These are phyloP conservation scores for Centropus unirufus DNA, from an alignment of 2,113 vertebrate species.

Conservation along the genomic window DNA sequence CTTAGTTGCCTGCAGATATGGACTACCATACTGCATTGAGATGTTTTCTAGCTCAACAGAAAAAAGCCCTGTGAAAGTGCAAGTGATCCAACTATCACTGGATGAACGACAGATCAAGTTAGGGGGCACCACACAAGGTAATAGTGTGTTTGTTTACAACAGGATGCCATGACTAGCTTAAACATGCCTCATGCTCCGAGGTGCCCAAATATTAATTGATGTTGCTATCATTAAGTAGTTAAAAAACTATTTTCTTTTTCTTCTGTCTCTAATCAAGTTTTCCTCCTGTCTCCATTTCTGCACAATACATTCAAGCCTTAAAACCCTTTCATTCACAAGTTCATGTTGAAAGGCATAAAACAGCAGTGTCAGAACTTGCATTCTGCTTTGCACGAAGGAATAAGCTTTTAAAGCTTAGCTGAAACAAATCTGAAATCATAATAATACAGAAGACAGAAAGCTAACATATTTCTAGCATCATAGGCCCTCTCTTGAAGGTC, in stretches of 20 bases:
- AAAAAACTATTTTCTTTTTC: not conserved
- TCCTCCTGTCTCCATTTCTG: not conserved
- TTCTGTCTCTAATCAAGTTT: not conserved
- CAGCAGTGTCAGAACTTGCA: not conserved
- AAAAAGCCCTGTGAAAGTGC: not conserved
- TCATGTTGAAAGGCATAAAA: not conserved
- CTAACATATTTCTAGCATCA: not conserved
- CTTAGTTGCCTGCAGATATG: not conserved
- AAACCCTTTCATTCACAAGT: not conserved
- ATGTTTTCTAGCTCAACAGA: not conserved
- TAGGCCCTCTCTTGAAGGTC: constrained; percentile 44
- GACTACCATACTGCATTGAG: not conserved
- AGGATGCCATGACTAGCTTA: not conserved
- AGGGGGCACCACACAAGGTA: constrained; percentile 16
- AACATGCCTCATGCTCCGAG: not conserved
- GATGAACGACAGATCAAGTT: not conserved
- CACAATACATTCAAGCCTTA: not conserved
- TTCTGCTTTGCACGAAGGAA: not conserved
- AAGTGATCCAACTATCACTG: not conserved
- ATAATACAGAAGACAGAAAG: not conserved
- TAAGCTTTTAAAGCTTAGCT: not conserved
- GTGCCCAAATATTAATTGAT: not conserved
- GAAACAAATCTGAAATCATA: not conserved
- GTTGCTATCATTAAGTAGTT: not conserved
- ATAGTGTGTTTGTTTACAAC: constrained; percentile 47